A percentile compares a stretch with the other conserved stretches of the same genome.
Conservation (phyloP, 2,113 vertebrate species). For the Bambusicola thoracicus region DNA sequence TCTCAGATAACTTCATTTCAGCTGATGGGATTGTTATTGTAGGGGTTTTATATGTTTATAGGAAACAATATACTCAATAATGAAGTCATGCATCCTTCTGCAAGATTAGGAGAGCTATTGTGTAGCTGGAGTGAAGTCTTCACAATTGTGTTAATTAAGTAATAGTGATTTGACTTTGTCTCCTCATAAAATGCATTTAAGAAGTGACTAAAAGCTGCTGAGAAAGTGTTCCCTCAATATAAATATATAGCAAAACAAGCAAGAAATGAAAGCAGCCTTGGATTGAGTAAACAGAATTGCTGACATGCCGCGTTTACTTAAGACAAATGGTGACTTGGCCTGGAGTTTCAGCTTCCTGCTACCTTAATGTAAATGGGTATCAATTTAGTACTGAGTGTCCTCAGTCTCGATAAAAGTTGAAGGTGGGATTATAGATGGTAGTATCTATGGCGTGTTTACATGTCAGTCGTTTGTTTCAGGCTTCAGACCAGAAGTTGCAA, state of each 20-base stretch:
- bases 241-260: constrained; percentile 76
- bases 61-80: constrained; percentile 99
- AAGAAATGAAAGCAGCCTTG: constrained; percentile 69
- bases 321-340: constrained; percentile 37
- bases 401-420: constrained; percentile 22
- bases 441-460: background rate
- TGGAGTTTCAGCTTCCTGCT: constrained; percentile 68
- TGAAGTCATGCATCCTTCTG: constrained; percentile 97
- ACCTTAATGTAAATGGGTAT: constrained; percentile 64
- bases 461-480: background rate
- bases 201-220: constrained; percentile 79
- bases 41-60: constrained; percentile 97
- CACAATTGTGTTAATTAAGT: constrained; percentile 87
- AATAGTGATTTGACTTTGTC: constrained; percentile 85
- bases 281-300: constrained; percentile 72
- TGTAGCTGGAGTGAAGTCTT: constrained; percentile 83
- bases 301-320: constrained; percentile 72
- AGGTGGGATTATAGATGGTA: background rate
- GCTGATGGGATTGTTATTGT: constrained; percentile 99
- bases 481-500: background rate
- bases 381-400: constrained; percentile 48
- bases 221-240: constrained; percentile 77
- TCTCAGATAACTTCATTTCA: constrained; percentile 99
- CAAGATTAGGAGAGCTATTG: constrained; percentile 91
- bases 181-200: constrained; percentile 82